Evolutionary conservation across 2,888 invertebrate species (phyloP).

Genomic region (Pristionchus maxplancki): DNA sequence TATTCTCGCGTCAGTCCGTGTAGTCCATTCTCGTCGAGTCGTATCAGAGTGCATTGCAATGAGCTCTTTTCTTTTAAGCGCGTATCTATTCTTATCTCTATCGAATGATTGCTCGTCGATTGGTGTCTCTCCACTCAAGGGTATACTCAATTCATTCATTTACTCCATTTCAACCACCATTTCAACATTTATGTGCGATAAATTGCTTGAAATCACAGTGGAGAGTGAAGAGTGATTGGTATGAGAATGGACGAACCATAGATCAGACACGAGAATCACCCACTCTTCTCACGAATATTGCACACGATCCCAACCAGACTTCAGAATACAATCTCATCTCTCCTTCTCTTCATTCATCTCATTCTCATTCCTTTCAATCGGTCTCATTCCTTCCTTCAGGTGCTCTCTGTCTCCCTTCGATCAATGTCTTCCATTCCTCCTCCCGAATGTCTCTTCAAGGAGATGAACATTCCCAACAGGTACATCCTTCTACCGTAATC

Average conservation of each 20-base stretch:
- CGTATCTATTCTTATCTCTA: constrained; percentile 31
- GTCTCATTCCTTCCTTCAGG: not conserved
- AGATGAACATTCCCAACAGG: constrained; percentile 63
- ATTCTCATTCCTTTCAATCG: not conserved
- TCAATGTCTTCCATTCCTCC: constrained; percentile 46
- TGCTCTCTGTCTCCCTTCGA: not conserved
- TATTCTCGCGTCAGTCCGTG: constrained; percentile 15
- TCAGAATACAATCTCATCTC: not conserved
- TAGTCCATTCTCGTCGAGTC: constrained; percentile 9
- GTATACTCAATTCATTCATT: not conserved
- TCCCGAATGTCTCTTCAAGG: constrained; percentile 59
- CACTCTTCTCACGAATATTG: not conserved
- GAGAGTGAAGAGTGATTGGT: not conserved
- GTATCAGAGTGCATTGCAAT: constrained; percentile 33
- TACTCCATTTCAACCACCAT: not conserved
- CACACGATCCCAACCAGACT: not conserved
- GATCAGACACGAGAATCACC: not conserved
- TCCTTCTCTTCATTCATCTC: not conserved
- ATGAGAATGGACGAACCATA: not conserved
- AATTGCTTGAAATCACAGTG: not conserved
- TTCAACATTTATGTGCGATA: not conserved
- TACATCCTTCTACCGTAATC: not conserved
- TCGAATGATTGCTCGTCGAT: constrained; percentile 37
- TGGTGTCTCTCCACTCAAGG: constrained; percentile 22
- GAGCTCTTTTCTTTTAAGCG: constrained; percentile 45